Conservation (phyloP, 2,113 vertebrate species). For the Eretmochelys imbricata region DNA sequence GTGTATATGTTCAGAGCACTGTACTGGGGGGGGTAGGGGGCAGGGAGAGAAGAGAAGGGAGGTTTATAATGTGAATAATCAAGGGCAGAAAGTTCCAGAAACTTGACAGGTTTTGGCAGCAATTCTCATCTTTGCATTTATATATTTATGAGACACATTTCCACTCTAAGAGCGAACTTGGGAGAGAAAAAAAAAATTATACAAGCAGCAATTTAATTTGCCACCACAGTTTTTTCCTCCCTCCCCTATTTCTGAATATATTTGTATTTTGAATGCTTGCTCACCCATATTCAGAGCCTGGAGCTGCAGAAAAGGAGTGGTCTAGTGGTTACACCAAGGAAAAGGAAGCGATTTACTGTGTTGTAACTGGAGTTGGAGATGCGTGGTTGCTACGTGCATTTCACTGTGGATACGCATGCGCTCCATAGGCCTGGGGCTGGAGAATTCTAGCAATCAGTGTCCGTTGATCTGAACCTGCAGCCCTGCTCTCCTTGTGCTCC, state of each 20-base stretch:
- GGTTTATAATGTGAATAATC: slow-evolving; percentile 70
- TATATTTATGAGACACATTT: slow-evolving; percentile 65
- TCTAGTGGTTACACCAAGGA: background rate
- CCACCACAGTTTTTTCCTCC: slow-evolving; percentile 39
- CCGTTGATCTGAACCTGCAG: background rate
- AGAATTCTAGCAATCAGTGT: background rate
- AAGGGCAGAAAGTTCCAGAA: slow-evolving; percentile 74
- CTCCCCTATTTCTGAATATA: slow-evolving; percentile 58
- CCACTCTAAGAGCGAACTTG: slow-evolving; percentile 65
- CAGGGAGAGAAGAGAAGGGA: background rate
- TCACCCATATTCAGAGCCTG: background rate
- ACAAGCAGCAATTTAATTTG: slow-evolving; percentile 64
- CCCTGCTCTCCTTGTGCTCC: background rate
- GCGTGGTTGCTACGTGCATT: background rate
- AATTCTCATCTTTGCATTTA: slow-evolving; percentile 69
- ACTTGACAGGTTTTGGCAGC: slow-evolving; percentile 73
- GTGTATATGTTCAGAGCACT: slow-evolving; percentile 67
- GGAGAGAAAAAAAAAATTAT: slow-evolving; percentile 64
- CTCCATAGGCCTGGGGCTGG: background rate
- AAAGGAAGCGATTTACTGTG: background rate
- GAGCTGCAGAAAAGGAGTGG: slow-evolving; percentile 15
- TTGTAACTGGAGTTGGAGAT: too few relatives aligned
- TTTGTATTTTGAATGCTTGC: slow-evolving; percentile 55
- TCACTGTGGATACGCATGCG: background rate
- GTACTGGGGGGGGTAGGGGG: background rate